Conservation (phyloP, 2,797 vertebrate genomes). For the Mareca strepera region DNA sequence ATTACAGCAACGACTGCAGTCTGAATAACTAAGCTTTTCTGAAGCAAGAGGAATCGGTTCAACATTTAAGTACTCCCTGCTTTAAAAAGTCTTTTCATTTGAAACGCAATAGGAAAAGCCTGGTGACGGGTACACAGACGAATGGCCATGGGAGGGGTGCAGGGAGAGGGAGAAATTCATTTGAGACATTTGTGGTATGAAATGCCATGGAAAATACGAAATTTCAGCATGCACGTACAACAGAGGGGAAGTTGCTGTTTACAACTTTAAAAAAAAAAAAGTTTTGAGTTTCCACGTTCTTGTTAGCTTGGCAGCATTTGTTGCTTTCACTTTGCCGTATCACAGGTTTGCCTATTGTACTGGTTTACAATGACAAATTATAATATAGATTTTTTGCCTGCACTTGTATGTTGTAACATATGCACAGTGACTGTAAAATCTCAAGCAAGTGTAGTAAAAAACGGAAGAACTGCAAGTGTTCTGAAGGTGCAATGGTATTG, state of each 20-base stretch:
- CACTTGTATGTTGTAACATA: conserved; percentile 70
- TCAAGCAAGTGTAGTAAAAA: conserved; percentile 26
- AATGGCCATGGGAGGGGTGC: not conserved
- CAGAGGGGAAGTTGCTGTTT: conserved; percentile 51
- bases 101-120: conserved; percentile 13
- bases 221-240: not conserved
- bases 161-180: not conserved
- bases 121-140: conserved; percentile 10
- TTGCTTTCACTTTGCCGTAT: conserved; percentile 69
- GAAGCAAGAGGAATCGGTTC: conserved; percentile 34
- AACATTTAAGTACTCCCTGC: not conserved
- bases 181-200: not conserved
- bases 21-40: conserved; percentile 23
- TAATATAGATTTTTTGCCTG: conserved; percentile 68
- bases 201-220: not conserved
- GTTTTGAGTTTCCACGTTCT: conserved; percentile 58
- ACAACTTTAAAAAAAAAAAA: not conserved
- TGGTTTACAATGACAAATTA: conserved; percentile 75
- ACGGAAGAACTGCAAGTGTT: conserved; percentile 19
- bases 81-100: conserved; percentile 12
- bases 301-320: conserved; percentile 61
- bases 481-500: conserved; percentile 52
- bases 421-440: conserved; percentile 71
- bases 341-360: conserved; percentile 78
- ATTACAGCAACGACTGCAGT: conserved; percentile 19